Conservation (phyloP, 2,888 invertebrate genomes). For the Morinoia aosen region DNA sequence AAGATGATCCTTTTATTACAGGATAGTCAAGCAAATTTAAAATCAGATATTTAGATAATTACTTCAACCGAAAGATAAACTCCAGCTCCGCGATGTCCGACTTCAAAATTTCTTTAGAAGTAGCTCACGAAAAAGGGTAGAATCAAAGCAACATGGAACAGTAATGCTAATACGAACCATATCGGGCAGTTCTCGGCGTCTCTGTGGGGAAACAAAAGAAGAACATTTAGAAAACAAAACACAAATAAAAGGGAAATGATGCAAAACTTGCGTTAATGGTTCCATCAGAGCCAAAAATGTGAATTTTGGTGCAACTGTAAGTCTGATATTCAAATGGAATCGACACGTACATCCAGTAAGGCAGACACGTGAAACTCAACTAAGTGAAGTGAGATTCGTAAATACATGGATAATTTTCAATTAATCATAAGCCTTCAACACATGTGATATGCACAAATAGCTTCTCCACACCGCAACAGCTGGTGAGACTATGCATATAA, state of each 20-base stretch:
- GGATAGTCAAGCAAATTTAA: too few relatives aligned
- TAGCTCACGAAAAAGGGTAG: background rate
- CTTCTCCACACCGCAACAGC: background rate
- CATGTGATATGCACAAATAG: background rate
- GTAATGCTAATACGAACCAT: constrained; percentile 23
- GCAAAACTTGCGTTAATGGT: background rate
- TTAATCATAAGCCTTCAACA: background rate
- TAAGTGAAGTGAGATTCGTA: background rate
- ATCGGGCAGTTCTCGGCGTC: constrained; percentile 49
- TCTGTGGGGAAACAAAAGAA: constrained; percentile 24
- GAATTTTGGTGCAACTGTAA: background rate
- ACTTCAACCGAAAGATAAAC: too few relatives aligned
- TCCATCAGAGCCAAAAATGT: background rate
- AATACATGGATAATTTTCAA: background rate
- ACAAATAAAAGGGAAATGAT: constrained; percentile 15
- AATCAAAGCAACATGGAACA: background rate
- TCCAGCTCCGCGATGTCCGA: too few relatives aligned
- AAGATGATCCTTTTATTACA: too few relatives aligned
- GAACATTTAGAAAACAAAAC: constrained; percentile 46
- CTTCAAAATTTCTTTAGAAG: too few relatives aligned
- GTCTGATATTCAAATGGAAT: background rate
- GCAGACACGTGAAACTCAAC: background rate
- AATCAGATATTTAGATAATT: too few relatives aligned
- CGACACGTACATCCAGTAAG: background rate
- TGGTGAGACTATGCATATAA: background rate